Evolutionary conservation across 2,888 invertebrate species (phyloP).

Genomic region (Allolobophora icterica): DNA sequence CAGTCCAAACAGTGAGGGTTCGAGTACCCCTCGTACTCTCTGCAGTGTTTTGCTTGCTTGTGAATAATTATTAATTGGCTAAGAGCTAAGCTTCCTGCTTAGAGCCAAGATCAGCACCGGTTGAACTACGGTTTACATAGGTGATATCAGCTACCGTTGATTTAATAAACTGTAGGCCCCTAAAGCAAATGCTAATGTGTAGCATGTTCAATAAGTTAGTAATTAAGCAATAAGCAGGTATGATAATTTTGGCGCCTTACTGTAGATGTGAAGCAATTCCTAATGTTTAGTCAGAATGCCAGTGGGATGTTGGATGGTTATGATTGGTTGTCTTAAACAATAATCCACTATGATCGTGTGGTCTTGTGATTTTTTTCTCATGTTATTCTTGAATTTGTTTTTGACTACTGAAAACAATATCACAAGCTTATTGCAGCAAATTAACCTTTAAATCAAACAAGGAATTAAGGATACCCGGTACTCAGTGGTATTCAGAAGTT

Average conservation of each 20-base stretch:
- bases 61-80: background rate
- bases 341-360: background rate
- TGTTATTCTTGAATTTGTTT: too few relatives aligned
- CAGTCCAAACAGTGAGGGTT: too few relatives aligned
- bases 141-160: background rate
- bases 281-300: background rate
- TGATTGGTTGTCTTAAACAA: background rate
- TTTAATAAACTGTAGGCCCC: background rate
- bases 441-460: too few relatives aligned
- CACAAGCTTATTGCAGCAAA: too few relatives aligned
- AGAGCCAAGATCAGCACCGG: background rate
- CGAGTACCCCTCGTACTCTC: too few relatives aligned
- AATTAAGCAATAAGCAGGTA: background rate
- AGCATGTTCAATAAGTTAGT: background rate
- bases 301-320: background rate
- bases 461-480: too few relatives aligned
- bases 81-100: background rate
- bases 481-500: background rate
- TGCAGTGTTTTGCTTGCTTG: too few relatives aligned
- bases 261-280: background rate
- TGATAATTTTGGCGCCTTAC: background rate
- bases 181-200: background rate
- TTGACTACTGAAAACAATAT: too few relatives aligned
- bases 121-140: background rate
- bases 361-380: background rate